Evolutionary conservation across 2,888 invertebrate genomes (phyloP).

Genomic region (Busseola fusca): DNA sequence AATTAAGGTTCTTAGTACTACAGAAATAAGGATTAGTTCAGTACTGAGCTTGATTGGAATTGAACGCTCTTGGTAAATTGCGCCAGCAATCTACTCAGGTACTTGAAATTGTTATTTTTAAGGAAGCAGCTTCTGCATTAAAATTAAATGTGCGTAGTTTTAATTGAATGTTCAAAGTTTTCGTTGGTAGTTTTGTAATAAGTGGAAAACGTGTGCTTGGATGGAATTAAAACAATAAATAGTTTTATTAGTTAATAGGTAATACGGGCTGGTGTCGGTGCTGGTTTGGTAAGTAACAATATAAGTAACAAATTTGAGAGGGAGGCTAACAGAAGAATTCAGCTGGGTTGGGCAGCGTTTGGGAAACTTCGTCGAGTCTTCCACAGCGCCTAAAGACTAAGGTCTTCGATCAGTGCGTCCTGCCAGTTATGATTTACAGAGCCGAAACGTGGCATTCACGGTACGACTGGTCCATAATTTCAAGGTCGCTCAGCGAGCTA

Average conservation of each 20-base stretch:
- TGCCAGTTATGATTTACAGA: too few relatives aligned
- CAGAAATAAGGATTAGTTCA: conserved; percentile 51
- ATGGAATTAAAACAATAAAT: conserved; percentile 9
- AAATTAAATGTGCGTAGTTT: conserved; percentile 47
- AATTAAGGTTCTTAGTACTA: conserved; percentile 46
- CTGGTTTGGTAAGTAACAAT: too few relatives aligned
- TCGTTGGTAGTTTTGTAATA: conserved; percentile 15
- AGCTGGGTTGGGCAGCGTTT: too few relatives aligned
- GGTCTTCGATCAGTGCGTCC: too few relatives aligned
- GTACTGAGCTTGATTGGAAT: conserved; percentile 66
- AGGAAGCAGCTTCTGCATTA: conserved; percentile 72
- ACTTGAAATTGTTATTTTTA: conserved; percentile 68
- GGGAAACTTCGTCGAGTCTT: too few relatives aligned
- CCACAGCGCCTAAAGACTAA: too few relatives aligned
- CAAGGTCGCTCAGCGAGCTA: too few relatives aligned
- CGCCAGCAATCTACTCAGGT: conserved; percentile 86
- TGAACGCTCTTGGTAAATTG: conserved; percentile 78
- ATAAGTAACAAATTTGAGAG: too few relatives aligned
- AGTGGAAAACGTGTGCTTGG: not conserved
- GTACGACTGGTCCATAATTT: too few relatives aligned
- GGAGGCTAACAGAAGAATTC: too few relatives aligned
- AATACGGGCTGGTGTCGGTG: too few relatives aligned
- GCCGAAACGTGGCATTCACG: too few relatives aligned
- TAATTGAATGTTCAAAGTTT: conserved; percentile 34
- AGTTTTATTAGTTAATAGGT: not conserved